These are phyloP conservation scores for Microcaecilia unicolor DNA, from an alignment of 2,797 vertebrate species.

Conservation along the genomic window DNA sequence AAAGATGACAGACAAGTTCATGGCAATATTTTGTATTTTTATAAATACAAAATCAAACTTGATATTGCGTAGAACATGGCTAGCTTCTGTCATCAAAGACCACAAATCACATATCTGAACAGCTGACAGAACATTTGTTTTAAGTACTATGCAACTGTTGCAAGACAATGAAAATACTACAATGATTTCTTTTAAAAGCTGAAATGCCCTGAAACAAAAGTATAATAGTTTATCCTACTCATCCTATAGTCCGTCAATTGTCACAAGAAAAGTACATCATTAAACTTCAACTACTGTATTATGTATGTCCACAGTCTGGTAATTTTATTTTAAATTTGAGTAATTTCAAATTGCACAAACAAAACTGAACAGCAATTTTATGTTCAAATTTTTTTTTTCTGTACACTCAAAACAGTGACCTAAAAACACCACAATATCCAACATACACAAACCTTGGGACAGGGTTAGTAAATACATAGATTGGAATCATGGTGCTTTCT, in stretches of 20 bases:
- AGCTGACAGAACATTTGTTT: too few species aligned
- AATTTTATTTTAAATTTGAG: slow-evolving; percentile 70
- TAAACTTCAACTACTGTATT: background rate
- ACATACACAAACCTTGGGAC: slow-evolving; percentile 87
- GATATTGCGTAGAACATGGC: slow-evolving; percentile 50
- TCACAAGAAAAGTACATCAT: too few species aligned
- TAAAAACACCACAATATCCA: slow-evolving; percentile 96
- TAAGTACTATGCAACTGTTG: too few species aligned
- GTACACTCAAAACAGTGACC: slow-evolving; percentile 91
- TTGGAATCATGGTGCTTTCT: slow-evolving; percentile 72
- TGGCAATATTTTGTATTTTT: background rate
- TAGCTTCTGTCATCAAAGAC: too few species aligned
- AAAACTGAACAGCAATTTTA: slow-evolving; percentile 73
- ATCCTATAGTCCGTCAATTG: too few species aligned
- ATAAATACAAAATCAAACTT: slow-evolving; percentile 54
- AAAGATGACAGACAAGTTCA: background rate
- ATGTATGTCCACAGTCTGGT: slow-evolving; percentile 73
- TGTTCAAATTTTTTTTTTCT: slow-evolving; percentile 74
- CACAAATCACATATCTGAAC: too few species aligned
- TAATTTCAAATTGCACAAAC: slow-evolving; percentile 72
- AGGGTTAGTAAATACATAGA: slow-evolving; percentile 78
- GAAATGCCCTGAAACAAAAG: too few species aligned
- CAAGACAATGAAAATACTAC: too few species aligned
- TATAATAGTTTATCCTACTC: too few species aligned
- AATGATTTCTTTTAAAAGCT: too few species aligned